These are phyloP conservation scores for Drosophila fulvimacula DNA, from an alignment of 2,888 invertebrate genomes.

Conservation along the genomic window DNA sequence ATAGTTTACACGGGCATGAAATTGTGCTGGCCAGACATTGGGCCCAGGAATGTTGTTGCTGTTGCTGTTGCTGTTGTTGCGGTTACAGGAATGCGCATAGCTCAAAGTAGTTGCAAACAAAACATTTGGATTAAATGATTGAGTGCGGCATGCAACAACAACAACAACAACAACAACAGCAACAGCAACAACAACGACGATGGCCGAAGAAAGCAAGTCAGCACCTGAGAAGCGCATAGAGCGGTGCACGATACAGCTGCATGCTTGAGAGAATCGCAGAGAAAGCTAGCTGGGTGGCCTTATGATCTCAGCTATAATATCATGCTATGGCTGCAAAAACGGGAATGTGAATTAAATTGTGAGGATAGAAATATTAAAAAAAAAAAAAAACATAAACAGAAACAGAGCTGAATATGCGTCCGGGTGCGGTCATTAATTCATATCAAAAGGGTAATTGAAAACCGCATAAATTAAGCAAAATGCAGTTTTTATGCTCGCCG, in stretches of 20 bases:
- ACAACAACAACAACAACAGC: not conserved
- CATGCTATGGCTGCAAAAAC: conserved; percentile 5
- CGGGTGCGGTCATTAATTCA: conserved; percentile 71
- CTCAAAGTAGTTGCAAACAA: conserved; percentile 61
- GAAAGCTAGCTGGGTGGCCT: conserved; percentile 32
- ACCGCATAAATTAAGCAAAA: conserved; percentile 76
- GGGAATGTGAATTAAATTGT: conserved; percentile 64
- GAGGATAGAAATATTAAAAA: conserved; percentile 22
- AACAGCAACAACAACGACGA: conserved; percentile 1
- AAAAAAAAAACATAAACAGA: not conserved
- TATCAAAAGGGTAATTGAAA: conserved; percentile 79
- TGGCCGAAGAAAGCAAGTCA: conserved; percentile 36
- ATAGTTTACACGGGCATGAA: conserved; percentile 84
- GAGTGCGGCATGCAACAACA: conserved; percentile 62
- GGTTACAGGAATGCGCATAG: conserved; percentile 62
- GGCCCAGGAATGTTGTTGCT: conserved; percentile 65
- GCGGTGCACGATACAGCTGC: conserved; percentile 4
- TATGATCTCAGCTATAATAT: not conserved
- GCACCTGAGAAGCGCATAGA: conserved; percentile 24
- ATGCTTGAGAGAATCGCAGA: conserved; percentile 27
- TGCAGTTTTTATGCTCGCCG: conserved; percentile 36
- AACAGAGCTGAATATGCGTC: conserved; percentile 9
- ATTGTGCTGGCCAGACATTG: conserved; percentile 69
- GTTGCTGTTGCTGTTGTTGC: conserved; percentile 49
- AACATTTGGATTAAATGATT: conserved; percentile 66